These are phyloP conservation scores for Potamarius usumacintae DNA, from an alignment of 2,113 vertebrate species.

Conservation along the genomic window DNA sequence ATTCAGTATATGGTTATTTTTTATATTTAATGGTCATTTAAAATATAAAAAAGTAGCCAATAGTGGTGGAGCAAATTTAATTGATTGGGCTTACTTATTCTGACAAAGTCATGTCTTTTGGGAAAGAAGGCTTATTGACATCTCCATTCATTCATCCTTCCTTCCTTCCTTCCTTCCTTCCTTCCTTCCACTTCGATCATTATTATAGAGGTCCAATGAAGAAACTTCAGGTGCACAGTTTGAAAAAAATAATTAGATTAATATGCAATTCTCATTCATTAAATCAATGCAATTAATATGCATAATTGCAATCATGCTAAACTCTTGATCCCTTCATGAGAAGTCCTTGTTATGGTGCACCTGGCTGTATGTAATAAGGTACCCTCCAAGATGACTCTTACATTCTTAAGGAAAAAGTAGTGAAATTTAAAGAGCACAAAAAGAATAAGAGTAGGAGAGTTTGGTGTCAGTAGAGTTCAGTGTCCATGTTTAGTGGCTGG, in stretches of 20 bases:
- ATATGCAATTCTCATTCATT: neutral
- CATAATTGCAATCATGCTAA: conserved; percentile 62
- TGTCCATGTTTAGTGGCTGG: neutral
- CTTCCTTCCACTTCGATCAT: neutral
- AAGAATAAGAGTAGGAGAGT: neutral
- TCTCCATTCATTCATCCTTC: neutral
- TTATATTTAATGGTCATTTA: too few species aligned
- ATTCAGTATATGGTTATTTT: too few species aligned
- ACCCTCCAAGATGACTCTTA: neutral
- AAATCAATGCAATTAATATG: conserved; percentile 64
- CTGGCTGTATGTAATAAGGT: conserved; percentile 60
- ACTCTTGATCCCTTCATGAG: conserved; percentile 62
- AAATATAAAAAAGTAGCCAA: too few species aligned
- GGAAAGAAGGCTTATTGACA: neutral
- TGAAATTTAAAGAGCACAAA: neutral
- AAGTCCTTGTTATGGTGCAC: conserved; percentile 60
- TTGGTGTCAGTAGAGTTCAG: neutral
- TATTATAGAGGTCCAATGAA: conserved; percentile 50
- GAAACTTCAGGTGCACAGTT: conserved; percentile 51
- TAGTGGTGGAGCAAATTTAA: too few species aligned
- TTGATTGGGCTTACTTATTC: neutral
- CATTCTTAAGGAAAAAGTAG: neutral
- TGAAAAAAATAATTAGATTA: neutral
- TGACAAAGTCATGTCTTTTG: neutral
- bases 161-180: conserved; percentile 21